A percentile compares a stretch with the other conserved stretches of the same genome.
phyloP scores from a whole-genome alignment of 2,888 invertebrate genomes.

The Plebejus melissa region DNA sequence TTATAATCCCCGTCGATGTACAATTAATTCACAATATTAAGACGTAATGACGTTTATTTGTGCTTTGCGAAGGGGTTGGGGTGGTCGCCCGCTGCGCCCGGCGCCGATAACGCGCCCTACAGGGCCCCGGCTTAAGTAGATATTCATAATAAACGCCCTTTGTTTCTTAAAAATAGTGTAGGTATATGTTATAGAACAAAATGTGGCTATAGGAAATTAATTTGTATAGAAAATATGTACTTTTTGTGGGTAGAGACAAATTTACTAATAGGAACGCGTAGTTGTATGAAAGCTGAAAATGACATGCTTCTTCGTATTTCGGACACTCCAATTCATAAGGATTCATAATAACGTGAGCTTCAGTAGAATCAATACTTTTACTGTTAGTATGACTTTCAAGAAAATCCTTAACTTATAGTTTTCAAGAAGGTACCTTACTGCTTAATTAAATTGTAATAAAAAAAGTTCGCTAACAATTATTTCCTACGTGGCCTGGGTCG shows the following conservation, averaged over 20 bases:
- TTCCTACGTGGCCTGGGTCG: neutral
- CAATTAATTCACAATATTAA: conserved; percentile 16
- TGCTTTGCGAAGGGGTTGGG: neutral
- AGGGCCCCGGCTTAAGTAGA: conserved; percentile 15
- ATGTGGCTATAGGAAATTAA: neutral
- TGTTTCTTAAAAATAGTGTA: neutral
- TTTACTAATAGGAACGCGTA: neutral
- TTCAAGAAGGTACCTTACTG: neutral
- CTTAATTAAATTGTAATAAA: neutral
- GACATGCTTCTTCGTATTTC: too few relatives aligned
- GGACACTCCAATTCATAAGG: too few relatives aligned
- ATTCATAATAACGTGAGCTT: too few relatives aligned
- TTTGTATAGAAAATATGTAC: too few relatives aligned
- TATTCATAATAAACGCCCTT: conserved; percentile 7
- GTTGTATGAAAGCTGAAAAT: too few relatives aligned
- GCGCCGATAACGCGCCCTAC: conserved; percentile 18
- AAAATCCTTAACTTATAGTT: too few relatives aligned
- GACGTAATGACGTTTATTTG: neutral
- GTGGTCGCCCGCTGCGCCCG: conserved; percentile 11
- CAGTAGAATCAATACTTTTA: too few relatives aligned
- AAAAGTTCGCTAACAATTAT: neutral
- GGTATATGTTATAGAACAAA: neutral
- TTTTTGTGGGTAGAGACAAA: neutral
- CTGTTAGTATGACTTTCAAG: too few relatives aligned
- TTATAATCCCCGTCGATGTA: neutral